These are phyloP conservation scores for Porites lutea DNA, from an alignment of 64 coral and sea anemone species.

Conservation along the genomic window DNA sequence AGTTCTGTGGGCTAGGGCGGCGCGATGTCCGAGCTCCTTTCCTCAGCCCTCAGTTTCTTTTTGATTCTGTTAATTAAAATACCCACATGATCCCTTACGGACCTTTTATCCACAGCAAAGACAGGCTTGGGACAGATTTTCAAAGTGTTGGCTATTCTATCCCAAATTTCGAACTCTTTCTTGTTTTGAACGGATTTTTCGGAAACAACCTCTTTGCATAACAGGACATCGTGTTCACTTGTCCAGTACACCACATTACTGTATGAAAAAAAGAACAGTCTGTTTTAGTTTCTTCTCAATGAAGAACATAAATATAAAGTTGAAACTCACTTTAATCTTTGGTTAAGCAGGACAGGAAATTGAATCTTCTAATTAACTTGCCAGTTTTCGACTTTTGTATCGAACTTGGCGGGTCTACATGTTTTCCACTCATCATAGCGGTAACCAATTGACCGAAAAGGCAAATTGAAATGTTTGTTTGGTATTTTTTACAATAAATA, in stretches of 20 bases:
- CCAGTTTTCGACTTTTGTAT: no score
- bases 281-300: no score
- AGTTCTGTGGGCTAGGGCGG: no score
- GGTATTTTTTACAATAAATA: conserved; percentile 5
- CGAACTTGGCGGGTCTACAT: conserved; percentile 31
- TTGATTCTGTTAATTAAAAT: no score
- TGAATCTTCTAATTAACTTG: no score
- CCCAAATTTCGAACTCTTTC: conserved; percentile 44
- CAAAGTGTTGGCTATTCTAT: conserved; percentile 20
- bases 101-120: no score
- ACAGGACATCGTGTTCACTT: no score
- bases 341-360: no score
- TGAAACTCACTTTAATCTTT: conserved; percentile 22
- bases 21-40: neutral
- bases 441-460: neutral
- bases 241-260: conserved; percentile 35
- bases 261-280: neutral
- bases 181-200: conserved; percentile 44
- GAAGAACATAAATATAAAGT: no score
- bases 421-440: conserved; percentile 22
- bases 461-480: conserved; percentile 13
- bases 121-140: no score
- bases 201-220: no score
- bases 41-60: conserved; percentile 48
- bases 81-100: conserved; percentile 45